phyloP scores from a whole-genome alignment of 2,113 vertebrate genomes.

The Accipiter virgatus region DNA sequence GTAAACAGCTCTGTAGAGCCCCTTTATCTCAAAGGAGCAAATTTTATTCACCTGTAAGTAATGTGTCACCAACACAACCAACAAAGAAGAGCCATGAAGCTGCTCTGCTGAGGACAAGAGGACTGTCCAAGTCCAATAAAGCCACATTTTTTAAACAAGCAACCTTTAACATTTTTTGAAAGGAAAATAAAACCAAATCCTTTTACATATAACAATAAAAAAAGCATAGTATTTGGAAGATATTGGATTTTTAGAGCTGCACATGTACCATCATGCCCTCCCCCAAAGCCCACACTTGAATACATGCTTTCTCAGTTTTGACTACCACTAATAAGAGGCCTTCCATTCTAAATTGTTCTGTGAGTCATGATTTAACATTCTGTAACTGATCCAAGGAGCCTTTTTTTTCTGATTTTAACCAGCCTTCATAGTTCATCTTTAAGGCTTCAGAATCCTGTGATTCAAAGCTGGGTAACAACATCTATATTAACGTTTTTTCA shows the following conservation, averaged over 20 bases:
- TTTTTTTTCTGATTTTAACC: background rate
- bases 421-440: background rate
- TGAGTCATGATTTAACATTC: background rate
- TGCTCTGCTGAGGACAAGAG: background rate
- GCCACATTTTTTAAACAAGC: background rate
- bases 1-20: background rate
- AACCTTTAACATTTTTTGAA: background rate
- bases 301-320: background rate
- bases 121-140: background rate
- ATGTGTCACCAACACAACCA: rapidly evolving
- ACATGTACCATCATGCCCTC: background rate
- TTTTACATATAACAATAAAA: background rate
- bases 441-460: background rate
- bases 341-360: background rate
- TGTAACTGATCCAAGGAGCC: background rate
- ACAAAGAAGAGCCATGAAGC: background rate
- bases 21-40: background rate
- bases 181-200: background rate
- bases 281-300: background rate
- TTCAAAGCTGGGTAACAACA: background rate
- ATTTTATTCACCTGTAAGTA: background rate
- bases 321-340: background rate
- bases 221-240: background rate
- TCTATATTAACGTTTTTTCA: background rate
- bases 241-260: background rate